Evolutionary conservation across 1,140 invertebrate genomes (phyloP).

Genomic region (Drosophila varians): DNA sequence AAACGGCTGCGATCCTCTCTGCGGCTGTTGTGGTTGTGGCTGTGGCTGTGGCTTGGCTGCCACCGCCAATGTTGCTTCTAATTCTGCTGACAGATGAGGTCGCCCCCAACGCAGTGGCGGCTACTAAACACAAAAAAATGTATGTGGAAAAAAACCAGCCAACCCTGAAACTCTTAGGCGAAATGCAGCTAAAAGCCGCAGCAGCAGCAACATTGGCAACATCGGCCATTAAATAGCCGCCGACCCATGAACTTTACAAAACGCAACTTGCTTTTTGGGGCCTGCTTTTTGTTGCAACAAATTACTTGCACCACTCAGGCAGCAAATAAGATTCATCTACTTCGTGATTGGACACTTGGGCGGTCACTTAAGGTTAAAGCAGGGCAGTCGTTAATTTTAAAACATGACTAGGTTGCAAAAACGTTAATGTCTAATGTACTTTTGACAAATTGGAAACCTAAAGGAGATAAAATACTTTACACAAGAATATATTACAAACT

Average conservation of each 20-base stretch:
- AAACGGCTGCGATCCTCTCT: slow-evolving; percentile 35
- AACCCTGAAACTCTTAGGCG: slow-evolving; percentile 74
- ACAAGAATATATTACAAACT: not conserved
- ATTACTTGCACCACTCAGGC: slow-evolving; percentile 48
- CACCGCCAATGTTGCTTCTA: slow-evolving; percentile 64
- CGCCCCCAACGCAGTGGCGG: slow-evolving; percentile 65
- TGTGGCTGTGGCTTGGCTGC: no score
- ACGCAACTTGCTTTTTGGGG: slow-evolving; percentile 34
- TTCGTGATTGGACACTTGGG: not conserved
- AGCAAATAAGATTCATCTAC: not conserved
- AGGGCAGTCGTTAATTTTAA: not conserved
- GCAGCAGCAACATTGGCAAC: slow-evolving; percentile 26
- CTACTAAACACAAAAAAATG: slow-evolving; percentile 44
- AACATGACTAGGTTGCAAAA: not conserved
- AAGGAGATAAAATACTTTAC: no score
- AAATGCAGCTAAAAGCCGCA: slow-evolving; percentile 55
- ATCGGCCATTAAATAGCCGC: slow-evolving; percentile 30
- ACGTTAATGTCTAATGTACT: no score
- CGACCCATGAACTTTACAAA: slow-evolving; percentile 79
- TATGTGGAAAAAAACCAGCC: slow-evolving; percentile 53
- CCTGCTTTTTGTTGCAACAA: slow-evolving; percentile 33
- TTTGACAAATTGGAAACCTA: no score
- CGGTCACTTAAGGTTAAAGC: not conserved
- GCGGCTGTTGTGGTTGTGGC: no score
- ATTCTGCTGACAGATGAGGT: slow-evolving; percentile 80